Evolutionary conservation across 2,797 vertebrate genomes (phyloP).

Genomic region (Eremophila alpestris): DNA sequence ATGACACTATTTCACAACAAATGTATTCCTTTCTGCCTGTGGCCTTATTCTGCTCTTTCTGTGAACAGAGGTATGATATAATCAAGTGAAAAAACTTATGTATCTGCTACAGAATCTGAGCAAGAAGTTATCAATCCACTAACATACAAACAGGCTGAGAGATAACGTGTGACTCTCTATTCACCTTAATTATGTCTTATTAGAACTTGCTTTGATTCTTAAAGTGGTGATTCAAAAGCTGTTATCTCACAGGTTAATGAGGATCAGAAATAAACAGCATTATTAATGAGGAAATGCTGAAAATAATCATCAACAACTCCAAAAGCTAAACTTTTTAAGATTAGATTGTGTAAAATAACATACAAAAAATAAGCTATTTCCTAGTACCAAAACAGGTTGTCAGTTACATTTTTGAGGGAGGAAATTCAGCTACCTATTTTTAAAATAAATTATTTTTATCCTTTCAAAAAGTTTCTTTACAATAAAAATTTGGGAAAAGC

Average conservation of each 20-base stretch:
- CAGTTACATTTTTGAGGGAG: not conserved
- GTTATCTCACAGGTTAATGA: conserved; percentile 55
- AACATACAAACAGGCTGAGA: not conserved
- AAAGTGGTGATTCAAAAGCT: conserved; percentile 20
- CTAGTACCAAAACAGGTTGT: not conserved
- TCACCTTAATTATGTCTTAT: conserved; percentile 54
- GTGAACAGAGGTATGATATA: not conserved
- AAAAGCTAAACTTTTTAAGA: conserved; percentile 51
- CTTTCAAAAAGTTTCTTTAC: not conserved
- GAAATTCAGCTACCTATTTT: not conserved
- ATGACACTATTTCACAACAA: not conserved
- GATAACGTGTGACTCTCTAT: not conserved
- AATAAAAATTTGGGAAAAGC: not conserved
- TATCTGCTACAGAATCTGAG: not conserved
- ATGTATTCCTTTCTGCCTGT: not conserved
- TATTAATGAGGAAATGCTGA: conserved; percentile 55
- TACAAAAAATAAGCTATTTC: not conserved
- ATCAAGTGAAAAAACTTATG: not conserved
- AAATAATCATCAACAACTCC: conserved; percentile 62
- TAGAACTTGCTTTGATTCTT: conserved; percentile 53
- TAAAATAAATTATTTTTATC: not conserved
- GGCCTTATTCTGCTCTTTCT: not conserved
- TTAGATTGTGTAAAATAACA: conserved; percentile 37
- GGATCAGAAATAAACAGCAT: conserved; percentile 47
- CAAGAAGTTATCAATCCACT: not conserved